Base-by-base conservation (phyloP, 2,888 invertebrate species). In the Drosophila rubida region DNA sequence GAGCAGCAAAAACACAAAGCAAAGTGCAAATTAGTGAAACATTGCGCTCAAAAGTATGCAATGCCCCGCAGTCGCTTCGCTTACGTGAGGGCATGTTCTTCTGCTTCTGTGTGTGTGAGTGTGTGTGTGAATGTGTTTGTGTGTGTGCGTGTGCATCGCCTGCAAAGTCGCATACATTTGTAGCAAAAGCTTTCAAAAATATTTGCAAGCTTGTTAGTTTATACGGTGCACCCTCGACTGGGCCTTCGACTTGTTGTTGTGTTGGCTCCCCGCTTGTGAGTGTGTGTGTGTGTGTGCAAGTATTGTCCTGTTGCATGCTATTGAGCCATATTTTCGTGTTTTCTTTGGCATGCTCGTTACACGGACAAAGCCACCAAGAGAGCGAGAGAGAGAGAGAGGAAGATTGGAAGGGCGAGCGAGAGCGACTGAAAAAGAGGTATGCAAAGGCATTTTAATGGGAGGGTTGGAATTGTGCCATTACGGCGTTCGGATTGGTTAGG, bases 11-110 rank as follows among this genome's bases (percentile, higher is more conserved):
- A 69, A 69, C 69, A 79, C 69, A 84, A 79, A 75, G 80, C 80
- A 79, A 78, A 77, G 82, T 89, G 78, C 80, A 86, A 89, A 89
- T 89, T 89, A 86, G 89, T 84, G 84, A 84, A 84, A 65, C 78
- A 64, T 64, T 73, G 72, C 80, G 77, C 77, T 77, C 68, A 51
- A 75, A 83, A 86, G 68, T 86, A 80, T 79, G 80, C 78, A 71
- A 76, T 73, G 79, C 48, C 45, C 49, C 51, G 27, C 14, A 50
- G 6, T 19, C 19, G 41, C 39, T 16, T 11, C 14, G 37, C 22
- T 50, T 37, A 58, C 42, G 39, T 61, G 62, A 27, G 44, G 45
- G 46, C 16, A 50, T 35, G 22, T 13, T n/a, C n/a, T 46, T 4
- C 11, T 49, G 8, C n/a, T n/a, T 48, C 27, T 25, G 49, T 44